Evolutionary conservation across 2,113 vertebrate species (phyloP), one percentile per base, ranked within the genome.

Genomic region (Cricetomys ansorgei): DNA sequence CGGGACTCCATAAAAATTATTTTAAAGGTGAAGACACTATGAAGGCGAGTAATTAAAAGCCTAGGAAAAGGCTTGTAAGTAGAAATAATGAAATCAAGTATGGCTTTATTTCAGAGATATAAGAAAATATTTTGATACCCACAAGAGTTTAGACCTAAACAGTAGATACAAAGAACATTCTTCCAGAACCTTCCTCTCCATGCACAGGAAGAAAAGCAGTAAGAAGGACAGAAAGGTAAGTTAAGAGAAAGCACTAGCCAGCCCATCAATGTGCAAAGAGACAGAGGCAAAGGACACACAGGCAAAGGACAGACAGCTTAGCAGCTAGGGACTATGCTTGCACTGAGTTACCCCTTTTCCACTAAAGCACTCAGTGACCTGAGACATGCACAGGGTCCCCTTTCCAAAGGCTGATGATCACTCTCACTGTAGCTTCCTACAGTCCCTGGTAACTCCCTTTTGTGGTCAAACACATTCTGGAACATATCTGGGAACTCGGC

Each of bases 1-100:
- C n/a, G 89, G 88, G 62, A 95, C 72, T 62, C 91, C 86, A 83
- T 64, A 96, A 92, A 96, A 72, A 64, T 95, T 95, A 94, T 95
- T 88, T 83, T 50, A 95, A 93, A 96, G 37, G 4, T 76, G 5
- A 50, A 76, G 90, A 96, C 69, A 84, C 25, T 48, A n/a, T 5
- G 4, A 88, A 81, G 62, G 91, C 77, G 12, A 92, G 17, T 31
- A 83, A 89, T 94, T 83, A 93, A 79, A 91, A 65, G 8, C 43
- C 55, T 70, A 31, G 29, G 12, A 50, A 97, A 90, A 89, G 25
- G 29, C 27, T 92, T 89, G 15, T 59, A 94, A 85, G 59, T 57
- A 94, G 77, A 97, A 94, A 96, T 93, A 92, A 90, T 67, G 73
- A 77, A 43, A n/a, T 83, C 88, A 84, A 75, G 12, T 57, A 62